Conservation (phyloP, 1,140 invertebrate species). For the Trinorchestia longiramus region DNA sequence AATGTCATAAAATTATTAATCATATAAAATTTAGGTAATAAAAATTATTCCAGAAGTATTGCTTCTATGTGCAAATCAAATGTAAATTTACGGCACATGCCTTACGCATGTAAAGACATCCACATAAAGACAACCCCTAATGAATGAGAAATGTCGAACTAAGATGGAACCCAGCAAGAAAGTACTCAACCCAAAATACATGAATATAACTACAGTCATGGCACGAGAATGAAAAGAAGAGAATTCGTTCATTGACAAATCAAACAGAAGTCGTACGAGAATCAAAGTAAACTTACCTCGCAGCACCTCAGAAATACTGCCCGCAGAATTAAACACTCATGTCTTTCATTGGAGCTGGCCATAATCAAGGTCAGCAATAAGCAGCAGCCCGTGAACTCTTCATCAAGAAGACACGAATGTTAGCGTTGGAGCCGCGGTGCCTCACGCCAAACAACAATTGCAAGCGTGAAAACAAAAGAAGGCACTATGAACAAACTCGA, state of each 20-base stretch:
- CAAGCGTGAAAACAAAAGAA: not conserved
- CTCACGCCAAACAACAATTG: not conserved
- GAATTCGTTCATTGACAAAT: not conserved
- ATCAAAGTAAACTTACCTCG: not conserved
- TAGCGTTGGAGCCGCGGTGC: not conserved
- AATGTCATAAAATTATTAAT: not conserved
- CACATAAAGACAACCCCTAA: not conserved
- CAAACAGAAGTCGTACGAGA: not conserved
- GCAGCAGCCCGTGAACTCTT: not conserved
- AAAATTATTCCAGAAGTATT: not conserved
- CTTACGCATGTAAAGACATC: not conserved
- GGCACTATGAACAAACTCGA: not conserved
- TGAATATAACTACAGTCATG: not conserved
- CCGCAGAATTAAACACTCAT: not conserved
- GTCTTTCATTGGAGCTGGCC: constrained; percentile 1
- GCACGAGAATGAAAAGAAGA: not conserved
- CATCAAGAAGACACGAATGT: not conserved
- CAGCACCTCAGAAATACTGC: not conserved
- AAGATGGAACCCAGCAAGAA: not conserved
- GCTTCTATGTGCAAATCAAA: not conserved
- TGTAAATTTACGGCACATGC: not conserved
- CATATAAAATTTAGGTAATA: not conserved
- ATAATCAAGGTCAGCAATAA: not conserved
- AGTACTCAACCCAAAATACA: not conserved
- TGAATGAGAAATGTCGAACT: not conserved